These are phyloP conservation scores for Hermodice carunculata DNA, from an alignment of 2,888 invertebrate species.

Conservation along the genomic window DNA sequence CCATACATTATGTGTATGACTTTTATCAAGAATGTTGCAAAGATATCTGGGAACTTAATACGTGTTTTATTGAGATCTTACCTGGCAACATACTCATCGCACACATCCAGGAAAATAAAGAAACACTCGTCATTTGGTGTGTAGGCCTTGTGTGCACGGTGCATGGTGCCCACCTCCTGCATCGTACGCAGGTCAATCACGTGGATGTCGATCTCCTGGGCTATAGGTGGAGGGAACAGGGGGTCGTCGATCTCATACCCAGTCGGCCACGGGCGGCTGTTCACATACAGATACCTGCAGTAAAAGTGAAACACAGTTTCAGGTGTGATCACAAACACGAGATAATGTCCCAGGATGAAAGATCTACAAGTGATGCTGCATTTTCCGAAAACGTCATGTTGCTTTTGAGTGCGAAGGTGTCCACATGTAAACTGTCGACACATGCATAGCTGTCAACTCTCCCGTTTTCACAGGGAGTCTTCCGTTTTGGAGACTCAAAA, in stretches of 20 bases:
- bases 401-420: no score
- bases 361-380: no score
- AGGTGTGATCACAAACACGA: background rate
- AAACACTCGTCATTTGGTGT: constrained; percentile 88
- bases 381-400: no score
- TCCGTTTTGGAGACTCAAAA: no score
- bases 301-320: background rate
- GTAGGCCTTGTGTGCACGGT: constrained; percentile 84
- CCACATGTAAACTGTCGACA: no score
- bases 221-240: constrained; percentile 85
- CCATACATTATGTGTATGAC: no score
- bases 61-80: no score
- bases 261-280: constrained; percentile 85
- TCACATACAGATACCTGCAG: constrained; percentile 81
- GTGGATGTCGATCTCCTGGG: constrained; percentile 88
- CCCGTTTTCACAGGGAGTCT: no score
- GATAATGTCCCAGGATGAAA: no score
- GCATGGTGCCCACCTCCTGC: constrained; percentile 82
- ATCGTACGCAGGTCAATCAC: constrained; percentile 85
- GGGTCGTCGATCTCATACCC: constrained; percentile 82
- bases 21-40: no score
- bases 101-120: constrained; percentile 87
- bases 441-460: no score
- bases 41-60: no score
- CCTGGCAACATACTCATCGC: constrained; percentile 87